Percentiles rank a stretch among this genome's conserved stretches.
Evolutionary conservation across 2,113 vertebrate genomes (phyloP).

Genomic region (Eira barbara): DNA sequence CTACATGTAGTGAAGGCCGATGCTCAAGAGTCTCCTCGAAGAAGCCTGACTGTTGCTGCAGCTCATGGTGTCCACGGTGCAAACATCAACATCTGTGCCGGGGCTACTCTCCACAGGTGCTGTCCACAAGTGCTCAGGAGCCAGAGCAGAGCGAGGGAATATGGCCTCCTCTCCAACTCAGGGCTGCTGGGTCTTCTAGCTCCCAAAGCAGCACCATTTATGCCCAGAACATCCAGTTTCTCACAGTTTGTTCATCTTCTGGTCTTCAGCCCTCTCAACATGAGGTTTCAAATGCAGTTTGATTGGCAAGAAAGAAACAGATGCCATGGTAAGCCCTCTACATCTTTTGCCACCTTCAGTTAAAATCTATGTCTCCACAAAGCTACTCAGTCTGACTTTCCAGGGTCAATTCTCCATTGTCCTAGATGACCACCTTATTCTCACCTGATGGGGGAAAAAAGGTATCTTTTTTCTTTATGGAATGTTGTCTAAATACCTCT

Average conservation of each 20-base stretch:
- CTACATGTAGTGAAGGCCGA: not conserved
- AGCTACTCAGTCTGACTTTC: not conserved
- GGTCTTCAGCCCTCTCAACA: not conserved
- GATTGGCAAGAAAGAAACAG: not conserved
- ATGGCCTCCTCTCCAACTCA: not conserved
- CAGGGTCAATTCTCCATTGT: not conserved
- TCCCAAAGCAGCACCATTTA: too few species aligned
- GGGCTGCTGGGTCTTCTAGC: not conserved
- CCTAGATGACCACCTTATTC: not conserved
- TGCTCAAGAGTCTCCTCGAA: not conserved
- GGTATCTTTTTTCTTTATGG: not conserved
- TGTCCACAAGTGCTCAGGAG: not conserved
- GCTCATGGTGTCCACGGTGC: accelerated
- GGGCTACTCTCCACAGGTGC: not conserved
- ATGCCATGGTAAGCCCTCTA: not conserved
- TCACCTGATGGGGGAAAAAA: not conserved
- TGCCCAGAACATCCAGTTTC: not conserved
- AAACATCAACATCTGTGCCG: not conserved
- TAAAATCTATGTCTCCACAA: not conserved
- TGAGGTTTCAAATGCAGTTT: not conserved
- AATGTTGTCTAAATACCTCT: not conserved
- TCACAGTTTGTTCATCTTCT: not conserved
- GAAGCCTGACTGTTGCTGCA: not conserved
- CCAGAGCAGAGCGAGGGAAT: not conserved
- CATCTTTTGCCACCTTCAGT: not conserved